These are phyloP conservation scores for Mesorhabditis belari DNA, from an alignment of 2,888 invertebrate genomes.

Conservation along the genomic window DNA sequence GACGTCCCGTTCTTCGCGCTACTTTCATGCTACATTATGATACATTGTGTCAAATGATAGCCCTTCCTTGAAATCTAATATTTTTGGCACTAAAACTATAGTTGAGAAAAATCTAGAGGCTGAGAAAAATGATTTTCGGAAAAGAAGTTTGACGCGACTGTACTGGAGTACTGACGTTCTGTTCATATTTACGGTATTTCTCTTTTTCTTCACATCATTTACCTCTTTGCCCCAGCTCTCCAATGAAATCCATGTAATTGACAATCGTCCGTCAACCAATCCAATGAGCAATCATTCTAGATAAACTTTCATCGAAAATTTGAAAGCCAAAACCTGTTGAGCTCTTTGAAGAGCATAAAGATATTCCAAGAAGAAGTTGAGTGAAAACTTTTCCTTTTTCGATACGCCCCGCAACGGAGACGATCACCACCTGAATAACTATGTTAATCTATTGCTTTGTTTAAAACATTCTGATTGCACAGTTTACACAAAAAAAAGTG, in stretches of 20 bases:
- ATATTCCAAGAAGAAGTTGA: constrained; percentile 92
- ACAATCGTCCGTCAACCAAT: constrained; percentile 46
- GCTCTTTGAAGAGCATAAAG: constrained; percentile 57
- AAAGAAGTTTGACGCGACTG: too few species aligned
- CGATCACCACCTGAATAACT: constrained; percentile 72
- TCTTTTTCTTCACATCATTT: constrained; percentile 6
- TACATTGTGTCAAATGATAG: too few species aligned
- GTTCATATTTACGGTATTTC: constrained; percentile 3
- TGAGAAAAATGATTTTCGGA: too few species aligned
- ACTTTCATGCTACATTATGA: too few species aligned
- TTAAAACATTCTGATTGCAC: too few species aligned
- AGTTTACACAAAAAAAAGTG: too few species aligned
- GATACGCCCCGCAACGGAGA: constrained; percentile 96
- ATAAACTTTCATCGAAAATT: too few species aligned
- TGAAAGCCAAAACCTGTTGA: too few species aligned
- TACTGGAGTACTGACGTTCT: background rate
- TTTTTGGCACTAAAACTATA: too few species aligned
- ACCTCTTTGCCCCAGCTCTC: constrained; percentile 48
- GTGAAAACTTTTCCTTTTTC: constrained; percentile 92
- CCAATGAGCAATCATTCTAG: constrained; percentile 12
- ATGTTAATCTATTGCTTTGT: too few species aligned
- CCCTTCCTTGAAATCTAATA: too few species aligned
- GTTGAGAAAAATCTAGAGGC: too few species aligned
- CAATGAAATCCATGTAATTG: constrained; percentile 53
- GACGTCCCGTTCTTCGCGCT: background rate